Conservation (phyloP, 2,888 invertebrate species). For the Scotopteryx bipunctaria region DNA sequence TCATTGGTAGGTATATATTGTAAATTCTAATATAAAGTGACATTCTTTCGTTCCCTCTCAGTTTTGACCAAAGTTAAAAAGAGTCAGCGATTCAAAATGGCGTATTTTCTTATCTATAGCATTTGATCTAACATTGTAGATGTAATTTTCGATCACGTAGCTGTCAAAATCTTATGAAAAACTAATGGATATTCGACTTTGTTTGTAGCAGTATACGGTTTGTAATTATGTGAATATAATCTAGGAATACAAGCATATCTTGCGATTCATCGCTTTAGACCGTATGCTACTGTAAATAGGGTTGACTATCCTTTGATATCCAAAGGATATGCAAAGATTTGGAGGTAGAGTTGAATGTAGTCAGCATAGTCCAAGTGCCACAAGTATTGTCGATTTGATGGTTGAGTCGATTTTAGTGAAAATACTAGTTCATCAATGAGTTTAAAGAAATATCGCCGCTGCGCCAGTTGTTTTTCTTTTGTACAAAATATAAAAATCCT, state of each 20-base stretch:
- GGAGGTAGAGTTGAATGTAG: constrained; percentile 16
- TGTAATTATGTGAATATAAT: constrained; percentile 8
- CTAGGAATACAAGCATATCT: constrained; percentile 16
- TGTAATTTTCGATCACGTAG: constrained; percentile 10
- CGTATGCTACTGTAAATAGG: constrained; percentile 13
- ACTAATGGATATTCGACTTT: constrained; percentile 4
- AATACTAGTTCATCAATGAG: constrained; percentile 11
- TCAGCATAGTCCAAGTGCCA: constrained; percentile 23
- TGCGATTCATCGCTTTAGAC: background rate
- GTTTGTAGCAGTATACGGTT: background rate
- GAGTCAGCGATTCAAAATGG: background rate
- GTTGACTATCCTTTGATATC: constrained; percentile 14
- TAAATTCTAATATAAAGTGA: background rate
- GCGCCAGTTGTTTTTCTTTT: too few species aligned
- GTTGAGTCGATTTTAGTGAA: constrained; percentile 3
- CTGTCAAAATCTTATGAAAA: constrained; percentile 4
- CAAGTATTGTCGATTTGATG: constrained; percentile 21
- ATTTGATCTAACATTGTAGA: background rate
- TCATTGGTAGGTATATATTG: background rate
- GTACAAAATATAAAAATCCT: too few species aligned
- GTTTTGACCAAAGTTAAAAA: constrained; percentile 1
- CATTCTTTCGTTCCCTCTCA: constrained; percentile 1
- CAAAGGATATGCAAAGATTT: constrained; percentile 11
- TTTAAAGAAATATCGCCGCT: too few species aligned
- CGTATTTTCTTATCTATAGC: background rate